Evolutionary conservation across 2,113 vertebrate genomes (phyloP), one percentile per base, ranked within the genome.

Genomic region (Anarhynchus alexandrinus): DNA sequence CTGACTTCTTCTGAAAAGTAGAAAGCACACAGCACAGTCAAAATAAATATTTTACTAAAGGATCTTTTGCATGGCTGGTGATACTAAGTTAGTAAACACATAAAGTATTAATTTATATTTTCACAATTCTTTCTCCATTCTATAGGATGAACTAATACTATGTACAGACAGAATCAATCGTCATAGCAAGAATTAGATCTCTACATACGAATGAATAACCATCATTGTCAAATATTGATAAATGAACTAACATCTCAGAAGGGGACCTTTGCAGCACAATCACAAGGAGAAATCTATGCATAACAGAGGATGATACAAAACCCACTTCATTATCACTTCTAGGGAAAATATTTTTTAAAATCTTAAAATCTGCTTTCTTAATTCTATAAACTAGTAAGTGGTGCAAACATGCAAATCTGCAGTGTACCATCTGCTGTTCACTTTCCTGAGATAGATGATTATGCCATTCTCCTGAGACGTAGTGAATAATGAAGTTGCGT

Each of bases 301-400:
- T 32, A 79, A 74, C 27, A 74, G 61, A 61, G 29, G 13, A 43
- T 22, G 54, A 47, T 52, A 42, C 10, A 80, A 76, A 80, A 90
- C 6, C 2, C 30, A 38, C 45, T 92, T 94, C 85, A 45, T 79
- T 83, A 92, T 71, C 78, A 87, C 61, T 76, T 87, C 32, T 27
- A 71, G 52, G 57, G 62, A 80, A 94, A 94, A 90, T 86, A 86
- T 86, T 86, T 86, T 91, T 89, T 2, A 4, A 77, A 88, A 59
- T 65, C 34, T 65, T 89, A 26, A 90, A 83, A 86, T 92, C 45
- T 65, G 66, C 55, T 83, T 86, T 90, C 77, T 87, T 83, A 71
- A 66, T 92, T 92, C 82, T 76, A 47, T 71, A 76, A 92, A 90
- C 52, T 83, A 87, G 66, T 90, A 90, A 92, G 45, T 47, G 67